These are phyloP conservation scores for Glaucopsyche alexis DNA, from an alignment of 2,888 invertebrate species.

Conservation along the genomic window DNA sequence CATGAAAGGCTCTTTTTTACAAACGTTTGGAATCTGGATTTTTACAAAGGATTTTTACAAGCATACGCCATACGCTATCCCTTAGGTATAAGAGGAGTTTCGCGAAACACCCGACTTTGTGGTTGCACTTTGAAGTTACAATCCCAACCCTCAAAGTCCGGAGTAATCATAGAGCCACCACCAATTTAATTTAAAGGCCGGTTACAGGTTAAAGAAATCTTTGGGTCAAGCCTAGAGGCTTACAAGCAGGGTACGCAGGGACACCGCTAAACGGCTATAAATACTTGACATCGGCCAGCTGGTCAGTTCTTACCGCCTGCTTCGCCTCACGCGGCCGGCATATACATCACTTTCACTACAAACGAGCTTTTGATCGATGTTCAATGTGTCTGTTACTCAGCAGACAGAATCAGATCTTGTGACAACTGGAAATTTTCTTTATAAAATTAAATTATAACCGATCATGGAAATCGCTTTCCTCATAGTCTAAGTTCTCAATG, in stretches of 20 bases:
- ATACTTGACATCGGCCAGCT: conserved; percentile 2
- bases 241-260: too few relatives aligned
- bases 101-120: too few relatives aligned
- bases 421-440: not conserved
- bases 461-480: not conserved
- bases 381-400: not conserved
- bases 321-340: not conserved
- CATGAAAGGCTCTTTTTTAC: not conserved
- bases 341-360: conserved; percentile 26
- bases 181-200: too few relatives aligned
- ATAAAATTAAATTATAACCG: not conserved
- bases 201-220: too few relatives aligned
- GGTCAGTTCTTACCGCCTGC: conserved; percentile 6
- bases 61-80: too few relatives aligned
- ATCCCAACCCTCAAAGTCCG: too few relatives aligned
- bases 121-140: too few relatives aligned
- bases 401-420: not conserved
- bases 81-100: too few relatives aligned
- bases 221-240: too few relatives aligned
- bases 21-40: not conserved
- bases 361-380: conserved; percentile 24
- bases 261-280: not conserved
- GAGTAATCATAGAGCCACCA: too few relatives aligned
- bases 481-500: not conserved
- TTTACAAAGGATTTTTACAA: too few relatives aligned